These are phyloP conservation scores for Chelonus formosanus DNA, from an alignment of 2,888 invertebrate genomes.

Conservation along the genomic window DNA sequence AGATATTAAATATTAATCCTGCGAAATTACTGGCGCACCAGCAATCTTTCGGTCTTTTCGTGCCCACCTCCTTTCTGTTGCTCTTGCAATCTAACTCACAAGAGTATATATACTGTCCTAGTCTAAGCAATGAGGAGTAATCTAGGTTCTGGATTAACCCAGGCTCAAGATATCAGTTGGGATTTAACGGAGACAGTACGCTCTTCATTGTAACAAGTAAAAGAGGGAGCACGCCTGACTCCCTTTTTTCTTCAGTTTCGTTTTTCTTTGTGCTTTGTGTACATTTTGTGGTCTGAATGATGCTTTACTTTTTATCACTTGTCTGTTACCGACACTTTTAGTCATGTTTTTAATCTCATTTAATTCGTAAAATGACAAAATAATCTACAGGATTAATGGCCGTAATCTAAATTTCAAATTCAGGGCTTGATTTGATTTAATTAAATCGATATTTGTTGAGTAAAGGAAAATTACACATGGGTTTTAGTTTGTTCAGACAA, in stretches of 20 bases:
- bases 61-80: slow-evolving; percentile 29
- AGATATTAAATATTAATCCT: slow-evolving; percentile 65
- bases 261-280: slow-evolving; percentile 13
- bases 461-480: too few species aligned
- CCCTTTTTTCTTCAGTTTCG: slow-evolving; percentile 17
- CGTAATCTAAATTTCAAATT: slow-evolving; percentile 19
- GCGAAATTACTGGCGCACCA: slow-evolving; percentile 60
- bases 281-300: slow-evolving; percentile 1
- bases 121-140: slow-evolving; percentile 60
- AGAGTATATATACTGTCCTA: slow-evolving; percentile 14
- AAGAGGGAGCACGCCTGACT: slow-evolving; percentile 30
- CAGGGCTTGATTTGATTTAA: neutral
- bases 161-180: slow-evolving; percentile 60
- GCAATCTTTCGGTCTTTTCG: slow-evolving; percentile 49
- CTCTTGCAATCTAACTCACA: slow-evolving; percentile 26
- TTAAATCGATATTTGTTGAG: neutral
- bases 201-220: slow-evolving; percentile 48
- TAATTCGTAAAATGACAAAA: neutral
- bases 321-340: neutral
- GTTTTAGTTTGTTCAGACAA: too few species aligned
- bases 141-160: slow-evolving; percentile 61
- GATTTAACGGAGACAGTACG: slow-evolving; percentile 48
- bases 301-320: slow-evolving; percentile 2
- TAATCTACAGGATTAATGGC: slow-evolving; percentile 11
- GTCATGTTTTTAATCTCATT: neutral